phyloP scores from a whole-genome alignment of 1,140 invertebrate genomes.

The Tyrophagus putrescentiae region DNA sequence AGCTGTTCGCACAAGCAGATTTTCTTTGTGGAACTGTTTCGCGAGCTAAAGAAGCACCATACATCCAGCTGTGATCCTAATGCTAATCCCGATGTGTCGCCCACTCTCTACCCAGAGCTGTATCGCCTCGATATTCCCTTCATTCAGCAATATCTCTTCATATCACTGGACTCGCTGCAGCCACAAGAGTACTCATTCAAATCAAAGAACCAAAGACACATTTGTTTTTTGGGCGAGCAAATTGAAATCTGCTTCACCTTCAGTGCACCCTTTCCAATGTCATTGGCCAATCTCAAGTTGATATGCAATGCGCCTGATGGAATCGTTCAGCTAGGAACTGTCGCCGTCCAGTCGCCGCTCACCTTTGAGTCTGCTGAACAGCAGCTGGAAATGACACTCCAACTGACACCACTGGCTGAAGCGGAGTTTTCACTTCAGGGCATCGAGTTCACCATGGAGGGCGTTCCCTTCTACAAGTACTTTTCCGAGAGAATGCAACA shows the following conservation, averaged over 20 bases:
- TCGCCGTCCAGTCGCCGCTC: not conserved
- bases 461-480: not conserved
- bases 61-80: too few relatives aligned
- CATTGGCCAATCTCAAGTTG: conserved; percentile 7
- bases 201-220: not conserved
- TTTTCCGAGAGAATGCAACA: conserved; percentile 26
- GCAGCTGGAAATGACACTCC: not conserved
- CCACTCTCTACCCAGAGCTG: not conserved
- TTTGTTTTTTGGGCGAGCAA: conserved; percentile 20
- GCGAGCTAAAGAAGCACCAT: conserved; percentile 22
- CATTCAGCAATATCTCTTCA: not conserved
- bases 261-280: not conserved
- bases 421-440: conserved; percentile 17
- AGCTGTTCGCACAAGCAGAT: conserved; percentile 12
- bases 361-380: not conserved
- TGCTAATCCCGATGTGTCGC: not conserved
- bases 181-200: not conserved
- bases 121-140: conserved; percentile 11
- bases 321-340: not conserved
- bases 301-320: not conserved
- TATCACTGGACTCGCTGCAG: not conserved
- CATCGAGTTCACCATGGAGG: conserved; percentile 12
- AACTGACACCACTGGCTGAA: conserved; percentile 21
- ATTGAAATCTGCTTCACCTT: conserved; percentile 10
- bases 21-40: conserved; percentile 20